Evolutionary conservation across 2,797 vertebrate species (phyloP), one percentile per base, ranked within the genome.

Genomic region (Steatocranus sp.): DNA sequence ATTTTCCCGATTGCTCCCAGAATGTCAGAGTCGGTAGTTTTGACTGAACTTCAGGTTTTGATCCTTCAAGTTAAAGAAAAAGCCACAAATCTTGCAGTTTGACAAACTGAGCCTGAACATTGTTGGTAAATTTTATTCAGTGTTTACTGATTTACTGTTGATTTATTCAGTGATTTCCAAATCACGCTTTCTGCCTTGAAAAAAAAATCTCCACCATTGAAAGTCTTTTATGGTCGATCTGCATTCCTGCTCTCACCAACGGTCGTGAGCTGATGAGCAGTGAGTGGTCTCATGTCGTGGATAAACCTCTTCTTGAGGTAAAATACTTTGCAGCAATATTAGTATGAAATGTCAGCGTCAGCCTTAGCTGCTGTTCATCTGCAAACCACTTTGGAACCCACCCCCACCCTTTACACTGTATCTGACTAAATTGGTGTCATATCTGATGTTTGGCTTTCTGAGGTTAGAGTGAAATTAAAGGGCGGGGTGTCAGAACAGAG

Each of bases 261-360:
- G 8, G 32, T 11, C 36, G 6, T 11, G 66, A 70, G 38, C 63
- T 41, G n/a, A 10, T 41, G 63, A 17, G 20, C 14, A 11, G 14
- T 17, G 36, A 41, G n/a, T 2, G 0, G 15, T 30, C 5, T 7
- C 8, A 17, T 8, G 18, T 61, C 0, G 1, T n/a, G 56, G 56
- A 20, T 12, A 0, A 61, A 61, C 56, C 10, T 9, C 36, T 4
- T 66, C 34, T 38, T 36, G 6, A 8, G 58, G 7, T 38, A 5
- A 66, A 15, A 66, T 23, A 38, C n/a, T 38, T 14, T 66, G 34
- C 23, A 41, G 2, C 3, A 23, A 41, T 3, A 41, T 66, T 9
- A 9, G 20, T 4, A 23, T 23, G 3, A 36, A 36, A 3, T 61
- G 56, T n/a, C 4, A n/a, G 25, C 5, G 2, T 30, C 15, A 27